phyloP scores from a whole-genome alignment of 30 jellyfish, hydroid and myxozoan genomes.

The Catostylus mosaicus region DNA sequence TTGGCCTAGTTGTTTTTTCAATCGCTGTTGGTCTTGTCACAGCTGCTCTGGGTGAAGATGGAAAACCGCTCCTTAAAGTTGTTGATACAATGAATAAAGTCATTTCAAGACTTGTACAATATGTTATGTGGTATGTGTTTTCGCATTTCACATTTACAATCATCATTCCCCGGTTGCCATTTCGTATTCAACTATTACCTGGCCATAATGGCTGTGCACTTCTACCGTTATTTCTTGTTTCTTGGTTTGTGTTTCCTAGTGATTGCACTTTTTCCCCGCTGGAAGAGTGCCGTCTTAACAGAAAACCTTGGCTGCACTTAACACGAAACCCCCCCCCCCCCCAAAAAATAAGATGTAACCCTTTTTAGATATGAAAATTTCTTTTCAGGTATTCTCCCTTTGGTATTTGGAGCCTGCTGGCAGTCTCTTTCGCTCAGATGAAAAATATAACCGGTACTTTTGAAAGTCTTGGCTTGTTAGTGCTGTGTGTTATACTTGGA shows the following conservation, averaged over 20 bases:
- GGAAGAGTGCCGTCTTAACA: not conserved
- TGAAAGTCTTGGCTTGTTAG: constrained; percentile 84
- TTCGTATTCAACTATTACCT: too few relatives aligned
- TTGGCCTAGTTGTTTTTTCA: constrained; percentile 74
- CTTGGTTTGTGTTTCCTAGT: too few relatives aligned
- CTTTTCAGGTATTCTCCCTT: constrained; percentile 82
- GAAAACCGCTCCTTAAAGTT: constrained; percentile 31
- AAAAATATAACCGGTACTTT: constrained; percentile 66
- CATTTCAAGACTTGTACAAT: constrained; percentile 58
- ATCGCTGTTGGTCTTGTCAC: constrained; percentile 77
- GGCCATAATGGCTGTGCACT: too few relatives aligned
- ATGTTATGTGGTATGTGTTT: constrained; percentile 73
- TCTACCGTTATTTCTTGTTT: too few relatives aligned
- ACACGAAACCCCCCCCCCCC: too few relatives aligned
- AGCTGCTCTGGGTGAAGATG: constrained; percentile 62
- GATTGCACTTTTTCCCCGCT: too few relatives aligned
- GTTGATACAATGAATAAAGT: constrained; percentile 59
- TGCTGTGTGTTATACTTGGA: constrained; percentile 84
- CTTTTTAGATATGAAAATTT: not conserved
- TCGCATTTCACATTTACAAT: not conserved
- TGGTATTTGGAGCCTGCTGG: constrained; percentile 85
- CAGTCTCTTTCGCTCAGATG: constrained; percentile 87
- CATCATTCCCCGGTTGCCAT: not conserved
- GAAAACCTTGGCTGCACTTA: not conserved
- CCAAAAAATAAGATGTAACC: too few relatives aligned